These are phyloP conservation scores for Brachionus sp. DNA, from an alignment of 1,140 invertebrate species.

Conservation along the genomic window DNA sequence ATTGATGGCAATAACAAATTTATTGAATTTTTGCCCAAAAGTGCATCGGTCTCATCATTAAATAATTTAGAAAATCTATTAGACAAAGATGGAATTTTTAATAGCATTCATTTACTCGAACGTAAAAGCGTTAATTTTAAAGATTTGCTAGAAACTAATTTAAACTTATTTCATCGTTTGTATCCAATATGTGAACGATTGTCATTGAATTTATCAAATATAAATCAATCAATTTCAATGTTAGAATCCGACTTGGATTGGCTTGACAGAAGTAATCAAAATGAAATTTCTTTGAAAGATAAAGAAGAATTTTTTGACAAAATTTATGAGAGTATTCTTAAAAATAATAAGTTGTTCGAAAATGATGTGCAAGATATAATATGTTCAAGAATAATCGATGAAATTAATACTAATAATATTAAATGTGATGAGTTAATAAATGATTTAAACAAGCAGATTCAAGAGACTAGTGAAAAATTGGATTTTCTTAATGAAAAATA, in stretches of 20 bases:
- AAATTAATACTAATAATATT: not conserved
- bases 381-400: not conserved
- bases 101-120: not conserved
- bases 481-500: not conserved
- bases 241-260: not conserved
- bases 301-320: not conserved
- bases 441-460: not conserved
- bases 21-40: not conserved
- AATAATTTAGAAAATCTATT: not conserved
- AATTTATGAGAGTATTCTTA: not conserved
- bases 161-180: conserved; percentile 3
- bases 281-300: not conserved
- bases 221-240: not conserved
- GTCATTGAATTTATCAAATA: not conserved
- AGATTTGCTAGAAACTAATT: not conserved
- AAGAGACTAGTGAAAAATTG: not conserved
- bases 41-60: not conserved
- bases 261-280: not conserved
- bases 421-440: not conserved
- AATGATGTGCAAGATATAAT: not conserved
- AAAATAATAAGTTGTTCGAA: not conserved
- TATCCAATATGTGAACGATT: conserved; percentile 1
- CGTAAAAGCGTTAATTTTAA: not conserved
- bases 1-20: not conserved
- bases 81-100: not conserved